Percentiles rank a stretch among this genome's conserved stretches.
These are phyloP conservation scores for Trachymyrmex septentrionalis DNA, from an alignment of 1,140 invertebrate species.

Conservation along the genomic window DNA sequence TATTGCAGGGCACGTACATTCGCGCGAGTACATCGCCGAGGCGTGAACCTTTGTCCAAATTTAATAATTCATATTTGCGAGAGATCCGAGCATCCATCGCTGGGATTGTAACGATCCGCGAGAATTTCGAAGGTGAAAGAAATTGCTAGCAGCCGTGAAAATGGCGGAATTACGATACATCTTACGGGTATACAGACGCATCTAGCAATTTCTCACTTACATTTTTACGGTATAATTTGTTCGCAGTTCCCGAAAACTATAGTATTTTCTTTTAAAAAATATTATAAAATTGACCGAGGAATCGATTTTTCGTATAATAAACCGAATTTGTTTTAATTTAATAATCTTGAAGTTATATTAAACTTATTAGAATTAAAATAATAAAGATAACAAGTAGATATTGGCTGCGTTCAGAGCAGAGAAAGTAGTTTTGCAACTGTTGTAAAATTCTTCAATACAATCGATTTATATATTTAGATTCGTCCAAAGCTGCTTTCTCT, in stretches of 20 bases:
- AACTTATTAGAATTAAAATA: neutral
- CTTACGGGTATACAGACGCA: slow-evolving; percentile 47
- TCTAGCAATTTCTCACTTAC: slow-evolving; percentile 66
- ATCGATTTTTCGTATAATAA: too few relatives aligned
- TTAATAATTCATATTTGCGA: slow-evolving; percentile 77
- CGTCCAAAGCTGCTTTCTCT: too few relatives aligned
- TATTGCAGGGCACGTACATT: slow-evolving; percentile 68
- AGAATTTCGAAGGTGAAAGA: slow-evolving; percentile 30
- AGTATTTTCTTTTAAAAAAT: neutral
- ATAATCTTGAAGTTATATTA: neutral
- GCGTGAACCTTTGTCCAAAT: slow-evolving; percentile 76
- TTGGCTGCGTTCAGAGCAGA: too few relatives aligned
- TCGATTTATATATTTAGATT: too few relatives aligned
- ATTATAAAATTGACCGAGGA: too few relatives aligned
- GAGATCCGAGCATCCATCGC: slow-evolving; percentile 42
- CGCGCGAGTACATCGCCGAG: slow-evolving; percentile 62
- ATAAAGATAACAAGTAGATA: neutral
- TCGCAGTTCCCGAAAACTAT: slow-evolving; percentile 9
- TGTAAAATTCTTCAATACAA: too few relatives aligned
- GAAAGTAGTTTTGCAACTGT: too few relatives aligned
- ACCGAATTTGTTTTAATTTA: too few relatives aligned
- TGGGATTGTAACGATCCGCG: slow-evolving; percentile 59
- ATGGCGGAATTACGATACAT: slow-evolving; percentile 71
- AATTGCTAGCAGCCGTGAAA: slow-evolving; percentile 58
- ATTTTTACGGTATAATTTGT: slow-evolving; percentile 32